A percentile compares a stretch with the other conserved stretches of the same genome.
phyloP scores from a whole-genome alignment of 2,888 invertebrate genomes.

The Alviniconcha strummeri region DNA sequence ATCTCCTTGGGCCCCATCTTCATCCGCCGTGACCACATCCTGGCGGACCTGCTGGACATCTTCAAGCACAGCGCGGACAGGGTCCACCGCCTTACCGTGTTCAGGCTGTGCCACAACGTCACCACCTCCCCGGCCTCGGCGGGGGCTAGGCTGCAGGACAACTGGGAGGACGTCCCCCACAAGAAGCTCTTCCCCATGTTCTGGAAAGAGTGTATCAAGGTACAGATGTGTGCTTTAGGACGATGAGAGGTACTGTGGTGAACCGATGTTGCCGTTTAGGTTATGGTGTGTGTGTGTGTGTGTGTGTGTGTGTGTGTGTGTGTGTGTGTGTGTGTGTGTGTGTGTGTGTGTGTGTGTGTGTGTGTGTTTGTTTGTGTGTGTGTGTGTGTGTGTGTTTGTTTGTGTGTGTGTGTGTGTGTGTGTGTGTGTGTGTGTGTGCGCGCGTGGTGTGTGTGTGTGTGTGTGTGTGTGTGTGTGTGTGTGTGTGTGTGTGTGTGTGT shows the following conservation, averaged over 20 bases:
- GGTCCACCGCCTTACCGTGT: background rate
- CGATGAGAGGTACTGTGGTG: no score
- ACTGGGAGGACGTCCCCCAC: slow-evolving; percentile 20
- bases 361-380: background rate
- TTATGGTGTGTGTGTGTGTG: background rate
- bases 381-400: background rate
- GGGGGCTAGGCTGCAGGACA: background rate
- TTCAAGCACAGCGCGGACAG: slow-evolving; percentile 21
- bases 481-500: background rate
- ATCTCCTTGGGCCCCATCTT: slow-evolving; percentile 8
- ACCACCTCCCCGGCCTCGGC: background rate
- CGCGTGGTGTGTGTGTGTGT: background rate
- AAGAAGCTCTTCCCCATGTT: slow-evolving; percentile 13
- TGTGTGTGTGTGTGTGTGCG: background rate
- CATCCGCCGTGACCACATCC: slow-evolving; percentile 21
- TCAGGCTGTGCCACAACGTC: slow-evolving; percentile 22
- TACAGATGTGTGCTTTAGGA: no score
- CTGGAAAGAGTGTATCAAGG: background rate
- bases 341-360: slow-evolving; percentile 10
- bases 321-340: background rate
- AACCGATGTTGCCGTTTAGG: no score
- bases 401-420: background rate
- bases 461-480: background rate
- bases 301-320: background rate
- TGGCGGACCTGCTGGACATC: slow-evolving; percentile 16